phyloP scores from a whole-genome alignment of 2,797 vertebrate species.

The Sebastes ruberrimus region DNA sequence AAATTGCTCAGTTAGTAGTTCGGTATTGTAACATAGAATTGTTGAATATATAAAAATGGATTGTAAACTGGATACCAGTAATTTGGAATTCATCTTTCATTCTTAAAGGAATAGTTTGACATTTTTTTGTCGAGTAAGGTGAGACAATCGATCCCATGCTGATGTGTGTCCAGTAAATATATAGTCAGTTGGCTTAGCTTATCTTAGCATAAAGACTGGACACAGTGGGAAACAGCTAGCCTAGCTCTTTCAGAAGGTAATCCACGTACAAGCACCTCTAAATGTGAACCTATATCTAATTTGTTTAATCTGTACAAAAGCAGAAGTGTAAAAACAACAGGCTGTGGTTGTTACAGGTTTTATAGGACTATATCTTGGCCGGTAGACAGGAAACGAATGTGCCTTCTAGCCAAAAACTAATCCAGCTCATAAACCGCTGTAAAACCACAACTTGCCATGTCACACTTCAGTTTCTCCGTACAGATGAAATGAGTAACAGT shows the following conservation, averaged over 20 bases:
- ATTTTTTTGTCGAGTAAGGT: background rate
- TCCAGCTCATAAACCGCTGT: background rate
- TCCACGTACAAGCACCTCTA: background rate
- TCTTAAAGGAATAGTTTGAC: background rate
- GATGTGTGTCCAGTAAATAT: background rate
- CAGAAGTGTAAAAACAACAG: background rate
- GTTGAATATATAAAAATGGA: background rate
- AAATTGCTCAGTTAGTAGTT: background rate
- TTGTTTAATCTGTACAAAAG: background rate
- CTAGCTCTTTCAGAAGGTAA: background rate
- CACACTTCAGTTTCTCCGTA: background rate
- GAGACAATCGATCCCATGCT: background rate
- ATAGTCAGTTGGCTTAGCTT: background rate
- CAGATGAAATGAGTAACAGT: background rate
- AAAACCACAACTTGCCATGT: background rate
- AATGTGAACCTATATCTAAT: background rate
- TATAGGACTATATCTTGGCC: background rate
- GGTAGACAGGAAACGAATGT: background rate
- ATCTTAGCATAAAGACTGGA: background rate
- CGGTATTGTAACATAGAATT: too few relatives aligned
- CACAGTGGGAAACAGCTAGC: background rate
- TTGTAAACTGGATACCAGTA: background rate
- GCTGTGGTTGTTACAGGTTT: background rate
- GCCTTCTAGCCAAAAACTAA: background rate
- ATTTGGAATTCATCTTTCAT: background rate